These are phyloP conservation scores for Anguilla japonica DNA, from an alignment of 2,113 vertebrate genomes.

Conservation along the genomic window DNA sequence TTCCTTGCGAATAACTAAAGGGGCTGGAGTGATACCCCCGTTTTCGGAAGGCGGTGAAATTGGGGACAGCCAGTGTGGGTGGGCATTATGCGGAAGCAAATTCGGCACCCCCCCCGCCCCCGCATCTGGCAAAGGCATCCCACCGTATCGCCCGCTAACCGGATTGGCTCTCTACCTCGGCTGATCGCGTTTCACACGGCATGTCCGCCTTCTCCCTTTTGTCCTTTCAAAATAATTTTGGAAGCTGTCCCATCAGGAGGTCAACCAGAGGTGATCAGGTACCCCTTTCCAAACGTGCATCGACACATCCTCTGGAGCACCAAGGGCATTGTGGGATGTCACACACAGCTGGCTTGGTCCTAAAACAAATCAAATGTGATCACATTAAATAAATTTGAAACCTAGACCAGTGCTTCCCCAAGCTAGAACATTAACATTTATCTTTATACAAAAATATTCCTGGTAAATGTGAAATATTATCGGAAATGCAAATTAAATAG, in stretches of 20 bases:
- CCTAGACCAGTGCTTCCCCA: too few relatives aligned
- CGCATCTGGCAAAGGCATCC: slow-evolving; percentile 52
- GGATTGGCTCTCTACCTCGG: slow-evolving; percentile 69
- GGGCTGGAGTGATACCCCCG: slow-evolving; percentile 21
- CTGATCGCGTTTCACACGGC: slow-evolving; percentile 65
- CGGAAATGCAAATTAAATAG: too few relatives aligned
- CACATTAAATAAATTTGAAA: too few relatives aligned
- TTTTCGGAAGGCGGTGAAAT: too few relatives aligned
- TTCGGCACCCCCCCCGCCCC: slow-evolving; percentile 41
- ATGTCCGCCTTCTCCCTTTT: slow-evolving; percentile 40
- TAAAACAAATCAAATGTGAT: too few relatives aligned
- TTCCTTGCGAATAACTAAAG: slow-evolving; percentile 50
- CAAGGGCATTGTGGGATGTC: background rate
- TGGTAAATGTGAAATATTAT: too few relatives aligned
- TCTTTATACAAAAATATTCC: too few relatives aligned
- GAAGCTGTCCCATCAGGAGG: slow-evolving; percentile 6
- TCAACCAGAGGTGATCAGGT: background rate
- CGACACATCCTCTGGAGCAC: background rate
- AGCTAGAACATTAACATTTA: too few relatives aligned
- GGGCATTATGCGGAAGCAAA: slow-evolving; percentile 40
- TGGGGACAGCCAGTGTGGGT: slow-evolving; percentile 32
- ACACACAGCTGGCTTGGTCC: background rate
- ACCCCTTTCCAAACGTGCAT: slow-evolving; percentile 10
- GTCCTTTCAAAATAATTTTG: slow-evolving; percentile 41
- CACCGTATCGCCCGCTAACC: slow-evolving; percentile 65